Base-by-base conservation (phyloP, 2,888 invertebrate species). In the Acronicta psi region DNA sequence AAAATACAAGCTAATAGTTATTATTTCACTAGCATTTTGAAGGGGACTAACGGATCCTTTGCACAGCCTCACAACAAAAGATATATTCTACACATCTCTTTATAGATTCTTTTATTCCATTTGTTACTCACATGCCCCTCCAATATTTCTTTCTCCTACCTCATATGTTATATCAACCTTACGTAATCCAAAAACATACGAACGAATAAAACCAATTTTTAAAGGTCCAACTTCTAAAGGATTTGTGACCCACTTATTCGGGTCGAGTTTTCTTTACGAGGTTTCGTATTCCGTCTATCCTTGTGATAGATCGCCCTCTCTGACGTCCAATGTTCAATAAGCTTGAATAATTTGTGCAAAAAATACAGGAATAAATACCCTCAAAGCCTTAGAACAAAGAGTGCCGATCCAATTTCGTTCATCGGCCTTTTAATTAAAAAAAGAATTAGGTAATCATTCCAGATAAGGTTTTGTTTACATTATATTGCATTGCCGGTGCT, bases 341-440 rank as follows among this genome's bases (percentile, higher is more conserved):
- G 85, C 86, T 79, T 87, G 86, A 87, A 90, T 88, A 89, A 89
- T 88, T 89, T 85, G 82, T 75, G 80, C 77, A 83, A 88, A 88
- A 89, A 88, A 85, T 81, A 81, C 79, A 80, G 79, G 76, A 84
- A 86, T 82, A 86, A 86, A 86, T 82, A 81, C 73, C 70, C 61
- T 42, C 53, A 76, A 80, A 80, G 77, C 75, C 76, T 69, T 74
- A 81, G 67, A 72, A 86, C 84, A 85, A 85, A 85, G 81, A 75
- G 76, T 75, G 69, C 73, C 77, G 77, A 80, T 81, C 80, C 82
- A 82, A 86, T 84, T 86, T 80, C 74, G 74, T 73, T 81, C 74
- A 79, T 72, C 73, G 78, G 74, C 66, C 82, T 85, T 85, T 87
- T 86, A 86, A 86, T 84, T 70, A 76, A 74, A 86, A 85, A 82